phyloP scores from a whole-genome alignment of 2,113 vertebrate species.

The Lutjanus erythropterus region DNA sequence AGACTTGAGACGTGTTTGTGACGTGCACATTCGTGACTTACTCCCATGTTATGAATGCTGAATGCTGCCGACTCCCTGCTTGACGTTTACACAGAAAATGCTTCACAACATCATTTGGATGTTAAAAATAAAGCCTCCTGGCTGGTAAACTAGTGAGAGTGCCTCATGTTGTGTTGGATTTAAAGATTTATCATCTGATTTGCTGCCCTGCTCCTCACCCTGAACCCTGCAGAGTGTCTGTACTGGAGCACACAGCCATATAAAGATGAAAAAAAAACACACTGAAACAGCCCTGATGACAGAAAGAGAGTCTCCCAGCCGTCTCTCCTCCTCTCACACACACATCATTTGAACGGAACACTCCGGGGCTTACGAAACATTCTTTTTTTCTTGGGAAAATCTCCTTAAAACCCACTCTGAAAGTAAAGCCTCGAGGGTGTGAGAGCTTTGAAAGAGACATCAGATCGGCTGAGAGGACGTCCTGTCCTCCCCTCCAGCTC shows the following conservation, averaged over 20 bases:
- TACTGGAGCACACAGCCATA: neutral
- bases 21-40: no score
- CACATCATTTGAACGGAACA: slow-evolving; percentile 14
- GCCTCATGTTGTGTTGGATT: neutral
- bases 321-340: neutral
- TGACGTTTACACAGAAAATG: neutral
- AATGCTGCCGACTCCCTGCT: neutral
- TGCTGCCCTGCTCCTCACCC: slow-evolving; percentile 14
- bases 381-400: slow-evolving; percentile 35
- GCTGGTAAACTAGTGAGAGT: neutral
- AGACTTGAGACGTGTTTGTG: no score
- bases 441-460: slow-evolving; percentile 40
- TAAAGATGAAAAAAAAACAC: slow-evolving; percentile 22
- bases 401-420: slow-evolving; percentile 43
- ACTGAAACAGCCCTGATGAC: neutral
- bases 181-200: slow-evolving; percentile 1
- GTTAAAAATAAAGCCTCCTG: neutral
- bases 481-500: slow-evolving; percentile 32
- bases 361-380: slow-evolving; percentile 10
- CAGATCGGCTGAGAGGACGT: slow-evolving; percentile 32
- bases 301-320: neutral
- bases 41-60: neutral
- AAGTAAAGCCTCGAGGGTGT: slow-evolving; percentile 12
- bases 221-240: slow-evolving; percentile 10
- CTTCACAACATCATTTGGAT: neutral